Conservation (phyloP, 2,888 invertebrate species). For the Eucriotettix oculatus region DNA sequence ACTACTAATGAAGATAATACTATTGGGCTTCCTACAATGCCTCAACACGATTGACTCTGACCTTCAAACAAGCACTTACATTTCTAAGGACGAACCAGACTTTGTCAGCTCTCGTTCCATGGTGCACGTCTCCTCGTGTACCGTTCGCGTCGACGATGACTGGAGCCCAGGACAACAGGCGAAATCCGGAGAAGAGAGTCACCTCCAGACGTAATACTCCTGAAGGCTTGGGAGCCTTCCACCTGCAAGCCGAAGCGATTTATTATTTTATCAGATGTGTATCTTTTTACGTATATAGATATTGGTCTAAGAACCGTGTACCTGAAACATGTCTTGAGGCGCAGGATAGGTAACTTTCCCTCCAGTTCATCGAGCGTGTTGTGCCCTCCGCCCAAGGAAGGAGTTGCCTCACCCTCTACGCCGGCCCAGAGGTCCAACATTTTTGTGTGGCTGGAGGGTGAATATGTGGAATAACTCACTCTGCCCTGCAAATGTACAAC, state of each 20-base stretch:
- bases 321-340: constrained; percentile 46
- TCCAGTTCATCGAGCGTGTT: constrained; percentile 46
- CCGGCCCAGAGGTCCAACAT: constrained; percentile 43
- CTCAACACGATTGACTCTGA: too few species aligned
- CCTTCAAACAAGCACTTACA: constrained; percentile 26
- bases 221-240: constrained; percentile 42
- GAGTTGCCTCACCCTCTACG: constrained; percentile 35
- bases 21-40: too few species aligned
- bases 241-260: constrained; percentile 23
- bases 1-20: too few species aligned
- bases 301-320: constrained; percentile 17
- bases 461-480: constrained; percentile 44
- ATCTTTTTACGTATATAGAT: neutral
- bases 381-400: constrained; percentile 36
- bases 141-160: constrained; percentile 37
- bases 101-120: constrained; percentile 40
- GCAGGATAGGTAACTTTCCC: constrained; percentile 44
- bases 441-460: constrained; percentile 36
- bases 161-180: constrained; percentile 36
- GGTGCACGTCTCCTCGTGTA: constrained; percentile 40
- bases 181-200: constrained; percentile 45
- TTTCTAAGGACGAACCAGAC: constrained; percentile 50
- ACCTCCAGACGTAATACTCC: constrained; percentile 44
- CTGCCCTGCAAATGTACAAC: constrained; percentile 30
- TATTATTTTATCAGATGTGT: too few species aligned